These are phyloP conservation scores for Drosophila neonasuta DNA, from an alignment of 2,888 invertebrate genomes.

Conservation along the genomic window DNA sequence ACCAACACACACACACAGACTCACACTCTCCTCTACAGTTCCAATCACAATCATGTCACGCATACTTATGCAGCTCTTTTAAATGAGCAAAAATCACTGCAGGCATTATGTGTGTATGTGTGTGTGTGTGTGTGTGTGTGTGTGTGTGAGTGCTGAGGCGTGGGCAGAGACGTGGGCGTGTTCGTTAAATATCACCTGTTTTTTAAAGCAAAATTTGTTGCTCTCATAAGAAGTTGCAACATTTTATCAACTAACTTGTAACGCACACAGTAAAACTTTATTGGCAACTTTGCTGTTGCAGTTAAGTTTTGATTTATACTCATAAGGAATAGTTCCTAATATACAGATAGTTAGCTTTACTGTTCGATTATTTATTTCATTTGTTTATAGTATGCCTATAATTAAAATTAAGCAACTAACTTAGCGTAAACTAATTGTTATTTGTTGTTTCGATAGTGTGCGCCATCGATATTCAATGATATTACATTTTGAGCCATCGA, in stretches of 20 bases:
- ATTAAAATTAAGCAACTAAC: too few relatives aligned
- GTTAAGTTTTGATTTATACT: too few relatives aligned
- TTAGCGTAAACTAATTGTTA: too few relatives aligned
- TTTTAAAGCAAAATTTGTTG: not conserved
- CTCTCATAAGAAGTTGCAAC: not conserved
- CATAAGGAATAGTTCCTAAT: too few relatives aligned
- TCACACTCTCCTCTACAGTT: not conserved
- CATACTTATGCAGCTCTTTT: slow-evolving; percentile 25
- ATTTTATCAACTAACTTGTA: not conserved
- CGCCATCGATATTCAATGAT: too few relatives aligned
- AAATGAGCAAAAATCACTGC: slow-evolving; percentile 63
- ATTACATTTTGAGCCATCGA: too few relatives aligned
- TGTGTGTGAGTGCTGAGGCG: not conserved
- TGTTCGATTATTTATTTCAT: too few relatives aligned
- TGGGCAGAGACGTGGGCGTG: not conserved
- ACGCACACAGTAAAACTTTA: not conserved
- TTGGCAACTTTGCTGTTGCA: too few relatives aligned
- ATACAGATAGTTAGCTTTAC: too few relatives aligned
- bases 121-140: too few relatives aligned
- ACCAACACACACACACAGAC: slow-evolving; percentile 14
- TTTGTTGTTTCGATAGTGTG: too few relatives aligned
- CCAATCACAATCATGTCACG: not conserved
- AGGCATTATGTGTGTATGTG: slow-evolving; percentile 34
- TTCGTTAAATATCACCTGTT: slow-evolving; percentile 14
- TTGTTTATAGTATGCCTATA: too few relatives aligned